These are phyloP conservation scores for Ochropacha duplaris DNA, from an alignment of 2,888 invertebrate species.

Conservation along the genomic window DNA sequence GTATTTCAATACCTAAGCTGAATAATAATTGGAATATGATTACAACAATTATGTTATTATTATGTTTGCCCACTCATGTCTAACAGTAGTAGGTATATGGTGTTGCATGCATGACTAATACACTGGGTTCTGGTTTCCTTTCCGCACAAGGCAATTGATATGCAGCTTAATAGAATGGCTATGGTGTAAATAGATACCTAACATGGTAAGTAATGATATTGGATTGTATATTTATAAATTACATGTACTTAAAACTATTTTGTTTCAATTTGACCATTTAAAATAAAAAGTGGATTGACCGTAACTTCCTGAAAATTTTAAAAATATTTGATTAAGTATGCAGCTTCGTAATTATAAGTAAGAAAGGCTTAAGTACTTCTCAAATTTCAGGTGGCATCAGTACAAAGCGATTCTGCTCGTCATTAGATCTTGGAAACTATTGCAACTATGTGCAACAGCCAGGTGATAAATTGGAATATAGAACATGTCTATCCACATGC, in stretches of 20 bases:
- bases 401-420: slow-evolving; percentile 93
- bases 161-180: background rate
- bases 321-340: too few species aligned
- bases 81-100: background rate
- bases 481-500: slow-evolving; percentile 95
- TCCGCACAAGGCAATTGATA: background rate
- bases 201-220: background rate
- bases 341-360: too few species aligned
- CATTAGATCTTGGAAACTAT: slow-evolving; percentile 93
- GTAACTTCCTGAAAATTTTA: too few species aligned
- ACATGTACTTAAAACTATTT: too few species aligned
- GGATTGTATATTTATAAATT: too few species aligned
- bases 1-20: too few species aligned
- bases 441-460: slow-evolving; percentile 93
- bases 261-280: too few species aligned
- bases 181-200: background rate
- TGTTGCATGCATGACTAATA: background rate
- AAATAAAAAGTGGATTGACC: too few species aligned
- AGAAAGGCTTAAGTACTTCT: background rate
- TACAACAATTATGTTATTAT: too few species aligned
- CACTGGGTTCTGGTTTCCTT: background rate
- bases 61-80: too few species aligned
- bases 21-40: too few species aligned
- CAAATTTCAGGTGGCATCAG: slow-evolving; percentile 90
- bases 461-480: slow-evolving; percentile 92